Evolutionary conservation across 2,888 invertebrate genomes (phyloP), one percentile per base, ranked within the genome.

Genomic region (Microplitis manilae): DNA sequence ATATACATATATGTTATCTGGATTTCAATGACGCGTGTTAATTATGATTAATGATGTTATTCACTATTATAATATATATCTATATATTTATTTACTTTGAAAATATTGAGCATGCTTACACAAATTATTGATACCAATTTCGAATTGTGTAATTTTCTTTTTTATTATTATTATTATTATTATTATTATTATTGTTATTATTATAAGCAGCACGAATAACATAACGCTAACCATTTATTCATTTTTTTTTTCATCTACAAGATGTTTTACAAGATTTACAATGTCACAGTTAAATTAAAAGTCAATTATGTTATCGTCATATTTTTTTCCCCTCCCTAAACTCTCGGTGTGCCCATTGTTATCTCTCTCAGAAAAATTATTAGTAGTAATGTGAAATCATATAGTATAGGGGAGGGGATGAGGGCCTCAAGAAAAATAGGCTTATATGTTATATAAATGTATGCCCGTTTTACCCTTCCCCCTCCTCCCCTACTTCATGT

Each of bases 211-310:
- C 50, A 13, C 50, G 5, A 50, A 50, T 50, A 50, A 50, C 50
- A 50, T 50, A 50, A 50, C 50, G 13, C 50, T 50, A 50, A 50
- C 13, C 50, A 50, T 50, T 50, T 50, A 9, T 50, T 50, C 30
- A 30, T 30, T 30, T 30, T 30, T 30, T 20, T 30, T 30, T 30
- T 30, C 30, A 30, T 30, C 30, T 50, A 50, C 8, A 50, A 50
- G 13, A 50, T 50, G 50, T 50, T 13, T 50, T 50, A 50, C 50
- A 50, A 50, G 50, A 50, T 50, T 50, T 50, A 50, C 50, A 68
- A 68, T 20, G 68, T 68, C 30, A n/a, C n/a, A 30, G n/a, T 30
- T 20, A 20, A 86, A 87, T 87, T 88, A 88, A 85, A 85, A 83
- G 83, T 30, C 30, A 30, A 30, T 30, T 30, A 50, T 50, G 13